A percentile compares a stretch with the other conserved stretches of the same genome.
Conservation (phyloP, 2,888 invertebrate species). For the Cerastis leucographa region DNA sequence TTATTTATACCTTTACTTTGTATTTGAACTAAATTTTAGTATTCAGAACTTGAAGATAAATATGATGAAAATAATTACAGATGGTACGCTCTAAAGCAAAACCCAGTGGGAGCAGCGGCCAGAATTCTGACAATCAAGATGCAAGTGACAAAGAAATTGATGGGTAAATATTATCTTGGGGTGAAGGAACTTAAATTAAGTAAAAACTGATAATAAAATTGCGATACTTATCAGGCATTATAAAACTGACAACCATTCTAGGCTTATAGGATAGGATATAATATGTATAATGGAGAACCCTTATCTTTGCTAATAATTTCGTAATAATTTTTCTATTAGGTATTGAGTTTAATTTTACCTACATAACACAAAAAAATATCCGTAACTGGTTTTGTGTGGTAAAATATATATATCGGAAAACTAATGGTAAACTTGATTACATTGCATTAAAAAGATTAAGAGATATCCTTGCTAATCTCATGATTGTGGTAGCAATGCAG, state of each 20-base stretch:
- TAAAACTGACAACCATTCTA: background rate
- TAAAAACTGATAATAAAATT: background rate
- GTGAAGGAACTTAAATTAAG: constrained; percentile 10
- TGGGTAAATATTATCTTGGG: constrained; percentile 83
- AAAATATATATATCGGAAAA: background rate
- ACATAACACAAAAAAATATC: background rate
- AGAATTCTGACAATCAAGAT: constrained; percentile 84
- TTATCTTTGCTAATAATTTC: background rate
- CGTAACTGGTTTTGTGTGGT: background rate
- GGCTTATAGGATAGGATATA: background rate
- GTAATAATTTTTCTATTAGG: background rate
- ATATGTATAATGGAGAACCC: background rate
- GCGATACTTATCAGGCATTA: background rate
- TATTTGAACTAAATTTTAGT: constrained; percentile 36
- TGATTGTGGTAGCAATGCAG: background rate
- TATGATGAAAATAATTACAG: constrained; percentile 79
- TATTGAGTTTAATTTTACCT: background rate
- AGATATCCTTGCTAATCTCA: background rate
- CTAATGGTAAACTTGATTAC: background rate
- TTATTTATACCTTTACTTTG: constrained; percentile 44
- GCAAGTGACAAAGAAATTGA: constrained; percentile 86
- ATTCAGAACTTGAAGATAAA: constrained; percentile 43
- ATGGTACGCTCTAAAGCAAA: constrained; percentile 87
- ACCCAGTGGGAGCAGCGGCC: constrained; percentile 82
- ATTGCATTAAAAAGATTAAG: background rate